These are phyloP conservation scores for Metaphire vulgaris DNA, from an alignment of 1,140 invertebrate genomes.

Conservation along the genomic window DNA sequence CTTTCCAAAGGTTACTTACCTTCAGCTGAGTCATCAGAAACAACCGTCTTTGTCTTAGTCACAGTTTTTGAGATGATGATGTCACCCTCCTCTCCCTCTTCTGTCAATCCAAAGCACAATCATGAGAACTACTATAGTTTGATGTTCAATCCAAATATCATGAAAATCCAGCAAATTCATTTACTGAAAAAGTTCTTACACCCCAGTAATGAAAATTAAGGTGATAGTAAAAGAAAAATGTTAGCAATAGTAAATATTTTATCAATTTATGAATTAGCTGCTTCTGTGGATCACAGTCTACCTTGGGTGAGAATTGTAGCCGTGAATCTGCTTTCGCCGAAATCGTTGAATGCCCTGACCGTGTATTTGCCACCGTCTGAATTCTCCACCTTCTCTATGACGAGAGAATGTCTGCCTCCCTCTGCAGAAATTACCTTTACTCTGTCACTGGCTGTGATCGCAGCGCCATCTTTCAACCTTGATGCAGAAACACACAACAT, in stretches of 20 bases:
- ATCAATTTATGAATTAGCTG: too few relatives aligned
- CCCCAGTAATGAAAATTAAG: too few relatives aligned
- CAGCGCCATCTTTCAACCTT: not conserved
- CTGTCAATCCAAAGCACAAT: not conserved
- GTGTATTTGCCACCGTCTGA: constrained; percentile 73
- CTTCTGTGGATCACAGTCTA: too few relatives aligned
- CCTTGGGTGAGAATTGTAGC: constrained; percentile 41
- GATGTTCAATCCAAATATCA: too few relatives aligned
- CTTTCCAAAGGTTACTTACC: too few relatives aligned
- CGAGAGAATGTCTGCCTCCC: constrained; percentile 32
- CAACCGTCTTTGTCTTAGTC: not conserved
- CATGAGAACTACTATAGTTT: too few relatives aligned
- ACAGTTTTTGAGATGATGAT: not conserved
- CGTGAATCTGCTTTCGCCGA: constrained; percentile 42
- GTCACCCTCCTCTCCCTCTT: not conserved
- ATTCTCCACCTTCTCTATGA: constrained; percentile 35
- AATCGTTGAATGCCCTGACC: constrained; percentile 71
- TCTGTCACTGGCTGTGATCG: not conserved
- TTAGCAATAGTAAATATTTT: too few relatives aligned
- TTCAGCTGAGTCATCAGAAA: not conserved
- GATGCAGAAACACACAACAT: too few relatives aligned
- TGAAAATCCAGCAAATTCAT: too few relatives aligned
- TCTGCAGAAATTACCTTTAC: not conserved
- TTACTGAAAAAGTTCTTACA: too few relatives aligned
- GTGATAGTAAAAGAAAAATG: too few relatives aligned